These are phyloP conservation scores for Zalophus californianus DNA, from an alignment of 2,797 vertebrate species.

Conservation along the genomic window DNA sequence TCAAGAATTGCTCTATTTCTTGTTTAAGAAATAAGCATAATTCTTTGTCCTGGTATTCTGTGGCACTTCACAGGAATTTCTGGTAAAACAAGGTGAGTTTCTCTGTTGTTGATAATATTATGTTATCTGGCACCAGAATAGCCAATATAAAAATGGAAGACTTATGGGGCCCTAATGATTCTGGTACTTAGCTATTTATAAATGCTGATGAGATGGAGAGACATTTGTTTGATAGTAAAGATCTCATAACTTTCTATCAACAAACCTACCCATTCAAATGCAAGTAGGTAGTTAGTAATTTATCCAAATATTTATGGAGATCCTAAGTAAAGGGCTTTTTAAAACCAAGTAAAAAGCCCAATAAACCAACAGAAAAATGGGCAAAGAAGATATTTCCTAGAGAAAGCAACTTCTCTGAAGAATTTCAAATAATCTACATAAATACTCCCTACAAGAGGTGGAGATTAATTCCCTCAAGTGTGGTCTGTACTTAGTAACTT, in stretches of 20 bases:
- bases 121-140: background rate
- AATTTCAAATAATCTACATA: background rate
- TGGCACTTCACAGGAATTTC: background rate
- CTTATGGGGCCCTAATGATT: background rate
- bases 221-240: background rate
- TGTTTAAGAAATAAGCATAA: background rate
- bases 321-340: background rate
- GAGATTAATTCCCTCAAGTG: background rate
- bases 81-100: background rate
- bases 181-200: background rate
- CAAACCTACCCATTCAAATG: background rate
- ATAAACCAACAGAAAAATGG: background rate
- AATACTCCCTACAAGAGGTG: background rate
- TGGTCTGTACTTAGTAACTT: background rate
- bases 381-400: background rate
- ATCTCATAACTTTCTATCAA: background rate
- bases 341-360: conserved; percentile 26
- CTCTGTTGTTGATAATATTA: background rate
- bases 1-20: background rate
- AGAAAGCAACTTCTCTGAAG: background rate
- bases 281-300: background rate
- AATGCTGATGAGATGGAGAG: background rate
- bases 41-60: background rate
- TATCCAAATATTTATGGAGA: conserved; percentile 8
- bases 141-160: background rate